phyloP scores from a whole-genome alignment of 2,113 vertebrate species.

The Sinocyclocheilus rhinocerous region DNA sequence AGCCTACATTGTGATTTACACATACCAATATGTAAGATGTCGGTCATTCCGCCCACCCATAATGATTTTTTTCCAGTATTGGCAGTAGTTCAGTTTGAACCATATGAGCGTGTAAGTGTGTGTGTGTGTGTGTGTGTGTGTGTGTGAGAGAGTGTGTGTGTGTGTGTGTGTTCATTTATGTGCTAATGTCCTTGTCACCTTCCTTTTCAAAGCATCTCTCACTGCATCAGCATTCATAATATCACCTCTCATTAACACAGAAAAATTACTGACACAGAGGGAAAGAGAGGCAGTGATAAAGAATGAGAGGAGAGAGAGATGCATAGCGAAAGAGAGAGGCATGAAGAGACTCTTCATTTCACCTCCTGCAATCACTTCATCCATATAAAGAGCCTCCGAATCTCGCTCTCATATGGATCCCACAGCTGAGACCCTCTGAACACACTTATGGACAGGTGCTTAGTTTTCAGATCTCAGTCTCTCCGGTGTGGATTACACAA shows the following conservation, averaged over 20 bases:
- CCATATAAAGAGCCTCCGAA: constrained; percentile 32
- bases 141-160: not conserved
- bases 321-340: not conserved
- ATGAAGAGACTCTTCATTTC: constrained; percentile 36
- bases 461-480: constrained; percentile 21
- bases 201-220: constrained; percentile 11
- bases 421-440: constrained; percentile 28
- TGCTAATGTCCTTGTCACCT: constrained; percentile 45
- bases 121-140: not conserved
- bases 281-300: not conserved
- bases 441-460: constrained; percentile 28
- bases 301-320: constrained; percentile 22
- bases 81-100: not conserved
- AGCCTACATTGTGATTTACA: not conserved
- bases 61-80: not conserved
- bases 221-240: constrained; percentile 42
- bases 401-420: not conserved
- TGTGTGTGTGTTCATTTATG: not conserved
- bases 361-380: constrained; percentile 34
- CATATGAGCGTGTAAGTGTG: not conserved
- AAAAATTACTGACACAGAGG: constrained; percentile 23
- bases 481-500: constrained; percentile 31
- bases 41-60: not conserved
- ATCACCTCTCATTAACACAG: constrained; percentile 42
- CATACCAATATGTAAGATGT: not conserved